A percentile compares a stretch with the other conserved stretches of the same genome.
These are phyloP conservation scores for Melanotaenia trifasciata DNA, from an alignment of 2,797 vertebrate species.

Conservation along the genomic window DNA sequence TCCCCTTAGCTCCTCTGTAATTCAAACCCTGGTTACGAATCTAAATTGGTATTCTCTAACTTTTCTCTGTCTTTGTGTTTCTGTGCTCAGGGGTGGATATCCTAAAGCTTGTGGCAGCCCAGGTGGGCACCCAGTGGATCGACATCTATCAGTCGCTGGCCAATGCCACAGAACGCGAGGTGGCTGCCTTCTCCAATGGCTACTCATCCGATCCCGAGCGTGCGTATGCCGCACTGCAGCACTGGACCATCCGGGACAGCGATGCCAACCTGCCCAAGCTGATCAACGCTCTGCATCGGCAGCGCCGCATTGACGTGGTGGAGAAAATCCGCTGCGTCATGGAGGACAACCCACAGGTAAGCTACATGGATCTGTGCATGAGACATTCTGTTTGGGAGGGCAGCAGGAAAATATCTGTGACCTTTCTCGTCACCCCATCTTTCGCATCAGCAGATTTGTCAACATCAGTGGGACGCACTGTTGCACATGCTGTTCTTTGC, in stretches of 20 bases:
- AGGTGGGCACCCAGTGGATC: conserved; percentile 95
- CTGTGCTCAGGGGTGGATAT: conserved; percentile 91
- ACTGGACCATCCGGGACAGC: conserved; percentile 94
- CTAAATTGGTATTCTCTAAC: conserved; percentile 1
- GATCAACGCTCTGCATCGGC: conserved; percentile 93
- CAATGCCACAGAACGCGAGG: conserved; percentile 92
- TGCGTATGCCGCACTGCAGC: conserved; percentile 94
- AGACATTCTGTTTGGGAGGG: neutral
- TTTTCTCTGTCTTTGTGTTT: neutral
- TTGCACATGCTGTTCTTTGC: conserved; percentile 38
- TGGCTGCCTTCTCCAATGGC: conserved; percentile 92
- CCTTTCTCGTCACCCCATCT: conserved; percentile 12
- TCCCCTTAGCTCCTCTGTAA: no score
- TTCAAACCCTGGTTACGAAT: no score
- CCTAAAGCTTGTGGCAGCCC: conserved; percentile 93
- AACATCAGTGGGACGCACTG: conserved; percentile 1
- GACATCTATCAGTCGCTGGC: conserved; percentile 94
- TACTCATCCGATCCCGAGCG: conserved; percentile 91
- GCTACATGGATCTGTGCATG: neutral
- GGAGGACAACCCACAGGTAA: conserved; percentile 95
- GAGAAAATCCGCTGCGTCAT: conserved; percentile 96
- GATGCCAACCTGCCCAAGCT: conserved; percentile 96
- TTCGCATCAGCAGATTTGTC: conserved; percentile 22
- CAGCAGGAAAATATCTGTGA: neutral
- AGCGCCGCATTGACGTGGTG: conserved; percentile 93